These are phyloP conservation scores for Calephelis nemesis DNA, from an alignment of 1,140 invertebrate genomes.

Conservation along the genomic window DNA sequence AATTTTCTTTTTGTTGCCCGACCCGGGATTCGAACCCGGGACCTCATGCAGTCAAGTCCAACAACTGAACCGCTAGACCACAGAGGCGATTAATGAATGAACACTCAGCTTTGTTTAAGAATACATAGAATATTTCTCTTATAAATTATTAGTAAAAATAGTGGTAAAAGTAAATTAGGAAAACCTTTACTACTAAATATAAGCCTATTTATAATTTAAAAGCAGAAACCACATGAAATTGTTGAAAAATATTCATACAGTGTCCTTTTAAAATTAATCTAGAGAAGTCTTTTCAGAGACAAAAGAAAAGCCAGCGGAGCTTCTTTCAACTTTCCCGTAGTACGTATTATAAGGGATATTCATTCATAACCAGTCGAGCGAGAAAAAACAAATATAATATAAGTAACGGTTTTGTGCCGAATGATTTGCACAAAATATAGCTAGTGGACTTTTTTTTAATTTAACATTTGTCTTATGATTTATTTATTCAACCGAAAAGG, in stretches of 20 bases:
- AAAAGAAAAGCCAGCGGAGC: conserved; percentile 25
- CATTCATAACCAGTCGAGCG: conserved; percentile 44
- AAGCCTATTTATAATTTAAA: conserved; percentile 29
- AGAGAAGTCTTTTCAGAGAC: conserved; percentile 26
- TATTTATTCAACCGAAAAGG: no score
- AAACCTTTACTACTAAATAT: conserved; percentile 21
- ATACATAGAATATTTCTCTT: no score
- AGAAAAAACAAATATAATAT: conserved; percentile 50
- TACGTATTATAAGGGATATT: conserved; percentile 28
- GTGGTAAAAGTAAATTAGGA: conserved; percentile 23
- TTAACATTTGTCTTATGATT: no score
- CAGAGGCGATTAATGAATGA: no score
- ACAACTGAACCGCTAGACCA: no score
- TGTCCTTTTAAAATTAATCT: conserved; percentile 33
- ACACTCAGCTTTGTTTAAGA: no score
- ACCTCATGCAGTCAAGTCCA: no score
- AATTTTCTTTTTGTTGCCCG: no score
- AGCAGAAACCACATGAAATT: conserved; percentile 25
- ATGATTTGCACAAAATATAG: background rate
- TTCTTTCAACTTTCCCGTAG: conserved; percentile 26
- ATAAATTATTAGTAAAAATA: background rate
- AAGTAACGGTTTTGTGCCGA: conserved; percentile 27
- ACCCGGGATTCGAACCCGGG: no score
- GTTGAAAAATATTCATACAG: conserved; percentile 23
- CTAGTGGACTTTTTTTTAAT: no score